These are phyloP conservation scores for Galaxias olidus DNA, from an alignment of 2,797 vertebrate species.

Conservation along the genomic window DNA sequence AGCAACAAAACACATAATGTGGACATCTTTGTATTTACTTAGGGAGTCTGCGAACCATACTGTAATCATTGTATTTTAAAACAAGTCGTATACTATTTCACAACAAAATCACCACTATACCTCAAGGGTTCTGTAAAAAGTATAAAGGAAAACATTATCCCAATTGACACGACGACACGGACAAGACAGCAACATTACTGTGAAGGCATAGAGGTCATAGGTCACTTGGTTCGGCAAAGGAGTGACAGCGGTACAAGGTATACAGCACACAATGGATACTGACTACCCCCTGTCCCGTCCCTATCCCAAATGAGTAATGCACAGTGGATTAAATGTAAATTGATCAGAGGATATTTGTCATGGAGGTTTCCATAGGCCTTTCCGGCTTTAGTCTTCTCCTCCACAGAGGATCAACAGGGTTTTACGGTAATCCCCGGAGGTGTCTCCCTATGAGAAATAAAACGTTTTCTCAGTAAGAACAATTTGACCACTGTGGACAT, in stretches of 20 bases:
- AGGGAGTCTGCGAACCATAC: constrained; percentile 37
- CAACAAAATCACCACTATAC: constrained; percentile 21
- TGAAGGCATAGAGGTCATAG: constrained; percentile 44
- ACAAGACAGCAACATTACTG: constrained; percentile 10
- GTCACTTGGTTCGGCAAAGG: constrained; percentile 67
- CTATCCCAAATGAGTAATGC: constrained; percentile 17
- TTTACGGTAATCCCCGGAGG: constrained; percentile 93
- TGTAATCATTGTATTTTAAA: constrained; percentile 36
- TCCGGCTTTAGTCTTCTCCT: constrained; percentile 71
- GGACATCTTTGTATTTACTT: constrained; percentile 41
- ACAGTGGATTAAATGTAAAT: constrained; percentile 25
- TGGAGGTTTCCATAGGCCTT: background rate
- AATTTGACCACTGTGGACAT: background rate
- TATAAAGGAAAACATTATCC: background rate
- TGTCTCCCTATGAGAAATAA: constrained; percentile 82
- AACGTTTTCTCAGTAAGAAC: background rate
- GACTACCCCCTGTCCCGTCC: constrained; percentile 37
- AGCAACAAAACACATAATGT: background rate
- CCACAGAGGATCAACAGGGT: constrained; percentile 89
- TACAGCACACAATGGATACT: constrained; percentile 34
- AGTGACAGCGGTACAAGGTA: constrained; percentile 44
- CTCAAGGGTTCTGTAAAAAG: constrained; percentile 18
- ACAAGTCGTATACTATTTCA: constrained; percentile 22
- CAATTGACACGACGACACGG: constrained; percentile 11
- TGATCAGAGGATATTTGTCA: constrained; percentile 21